Base-by-base conservation (phyloP, 2,113 vertebrate species). In the Scomber scombrus region DNA sequence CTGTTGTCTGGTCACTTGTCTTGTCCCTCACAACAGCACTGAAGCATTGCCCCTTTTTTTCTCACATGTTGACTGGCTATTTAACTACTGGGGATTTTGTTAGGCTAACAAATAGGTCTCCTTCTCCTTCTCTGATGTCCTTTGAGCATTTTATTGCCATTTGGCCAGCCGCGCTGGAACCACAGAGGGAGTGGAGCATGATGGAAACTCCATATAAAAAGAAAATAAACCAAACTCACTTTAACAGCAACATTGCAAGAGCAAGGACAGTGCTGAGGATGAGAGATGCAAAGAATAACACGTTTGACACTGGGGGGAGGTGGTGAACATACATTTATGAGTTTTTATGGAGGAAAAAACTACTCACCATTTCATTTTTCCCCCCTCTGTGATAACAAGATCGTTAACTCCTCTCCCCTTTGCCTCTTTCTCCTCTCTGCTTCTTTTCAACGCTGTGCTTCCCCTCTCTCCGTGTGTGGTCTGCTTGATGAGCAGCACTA, bases 91-190 rank as follows among this genome's bases (percentile, higher is more conserved):
- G 63, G 61, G 79, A 75, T 79, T 82, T 80, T 90, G 80, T 89
- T 80, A 66, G 83, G 89, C 71, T 75, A 87, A 89, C 90, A 89
- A 88, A 90, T 88, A 88, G 67, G 78, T 70, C 85, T 90, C 82
- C 78, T 75, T 89, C 80, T 82, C 89, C 90, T 46, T 69, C 79
- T 92, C 85, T 91, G 81, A 92, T 92, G 91, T 93, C 92, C 87
- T 92, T 82, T 86, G 81, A 93, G 86, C 77, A 56, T 92, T 94
- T 94, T 92, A 93, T 83, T 89, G 87, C 83, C 74, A 58, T 85
- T 93, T 94, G 94, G 94, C 93, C 87, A 93, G 91, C 57, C 88
- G 70, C 40, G 18, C 84, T 93, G 94, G 91, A 94, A 94, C 92
- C 89, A 87, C 88, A 70, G 88, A 89, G 87, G 90, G 91, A 92